Percentiles rank a stretch among this genome's conserved stretches.
Evolutionary conservation across 2,888 invertebrate species (phyloP).

Genomic region (Stenichneumon culpator): DNA sequence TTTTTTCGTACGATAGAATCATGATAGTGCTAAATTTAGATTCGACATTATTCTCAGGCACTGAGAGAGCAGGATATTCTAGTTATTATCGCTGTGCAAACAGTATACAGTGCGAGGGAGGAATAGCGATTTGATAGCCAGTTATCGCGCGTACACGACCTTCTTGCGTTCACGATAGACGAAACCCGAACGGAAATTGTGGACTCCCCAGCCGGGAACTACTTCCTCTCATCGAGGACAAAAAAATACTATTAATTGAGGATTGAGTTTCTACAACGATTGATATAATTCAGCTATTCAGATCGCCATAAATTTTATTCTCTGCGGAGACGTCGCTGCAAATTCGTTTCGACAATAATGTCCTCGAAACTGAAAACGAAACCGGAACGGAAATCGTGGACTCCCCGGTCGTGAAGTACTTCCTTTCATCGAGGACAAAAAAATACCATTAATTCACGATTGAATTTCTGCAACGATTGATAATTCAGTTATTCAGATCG

Average conservation of each 20-base stretch:
- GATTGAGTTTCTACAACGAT: neutral
- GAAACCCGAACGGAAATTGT: constrained; percentile 39
- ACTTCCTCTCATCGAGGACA: constrained; percentile 31
- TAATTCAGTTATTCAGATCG: neutral
- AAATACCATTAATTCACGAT: neutral
- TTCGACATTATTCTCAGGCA: neutral
- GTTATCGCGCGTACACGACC: constrained; percentile 33
- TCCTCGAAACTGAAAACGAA: neutral
- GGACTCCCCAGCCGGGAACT: constrained; percentile 11
- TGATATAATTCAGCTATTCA: neutral
- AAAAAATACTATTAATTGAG: neutral
- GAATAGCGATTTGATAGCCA: constrained; percentile 10
- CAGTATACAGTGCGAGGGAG: constrained; percentile 5
- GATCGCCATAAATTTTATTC: neutral
- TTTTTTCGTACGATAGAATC: neutral
- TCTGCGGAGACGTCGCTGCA: neutral
- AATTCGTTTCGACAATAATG: neutral
- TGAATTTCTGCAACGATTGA: neutral
- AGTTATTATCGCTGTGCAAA: constrained; percentile 10
- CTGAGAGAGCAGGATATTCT: neutral
- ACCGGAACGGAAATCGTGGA: constrained; percentile 27
- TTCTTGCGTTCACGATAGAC: constrained; percentile 32
- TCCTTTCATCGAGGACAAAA: constrained; percentile 17
- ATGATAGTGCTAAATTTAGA: neutral
- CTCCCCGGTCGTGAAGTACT: constrained; percentile 10